phyloP scores from a whole-genome alignment of 2,888 invertebrate genomes.

The Bedellia somnulentella region DNA sequence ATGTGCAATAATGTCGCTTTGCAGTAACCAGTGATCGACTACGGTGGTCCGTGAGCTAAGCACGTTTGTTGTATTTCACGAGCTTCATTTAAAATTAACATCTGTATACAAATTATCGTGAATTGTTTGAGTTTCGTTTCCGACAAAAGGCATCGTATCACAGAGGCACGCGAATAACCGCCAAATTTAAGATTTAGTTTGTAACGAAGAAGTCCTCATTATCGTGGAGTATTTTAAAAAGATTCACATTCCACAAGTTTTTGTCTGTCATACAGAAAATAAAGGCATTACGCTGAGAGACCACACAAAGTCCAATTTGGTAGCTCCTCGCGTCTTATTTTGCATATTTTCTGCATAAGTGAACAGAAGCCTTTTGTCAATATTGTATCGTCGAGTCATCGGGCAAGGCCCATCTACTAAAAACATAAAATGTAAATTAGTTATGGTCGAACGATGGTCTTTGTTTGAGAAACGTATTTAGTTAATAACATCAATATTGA shows the following conservation, averaged over 20 bases:
- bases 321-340: conserved; percentile 26
- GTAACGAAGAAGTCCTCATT: not conserved
- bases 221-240: not conserved
- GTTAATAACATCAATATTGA: conserved; percentile 4
- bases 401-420: conserved; percentile 24
- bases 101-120: conserved; percentile 41
- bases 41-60: conserved; percentile 39
- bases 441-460: not conserved
- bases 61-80: conserved; percentile 54
- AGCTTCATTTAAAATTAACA: conserved; percentile 57
- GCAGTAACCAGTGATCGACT: conserved; percentile 19
- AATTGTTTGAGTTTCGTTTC: conserved; percentile 28
- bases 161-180: conserved; percentile 6
- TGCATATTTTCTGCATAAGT: conserved; percentile 52
- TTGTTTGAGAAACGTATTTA: conserved; percentile 3
- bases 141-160: conserved; percentile 14
- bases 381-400: conserved; percentile 40
- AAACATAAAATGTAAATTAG: conserved; percentile 18
- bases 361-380: conserved; percentile 46
- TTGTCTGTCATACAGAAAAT: not conserved
- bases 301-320: conserved; percentile 37
- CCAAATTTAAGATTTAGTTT: conserved; percentile 2
- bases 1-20: conserved; percentile 1
- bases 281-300: conserved; percentile 9
- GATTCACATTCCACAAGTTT: not conserved